These are phyloP conservation scores for Megalops cyprinoides DNA, from an alignment of 2,797 vertebrate genomes.

Conservation along the genomic window DNA sequence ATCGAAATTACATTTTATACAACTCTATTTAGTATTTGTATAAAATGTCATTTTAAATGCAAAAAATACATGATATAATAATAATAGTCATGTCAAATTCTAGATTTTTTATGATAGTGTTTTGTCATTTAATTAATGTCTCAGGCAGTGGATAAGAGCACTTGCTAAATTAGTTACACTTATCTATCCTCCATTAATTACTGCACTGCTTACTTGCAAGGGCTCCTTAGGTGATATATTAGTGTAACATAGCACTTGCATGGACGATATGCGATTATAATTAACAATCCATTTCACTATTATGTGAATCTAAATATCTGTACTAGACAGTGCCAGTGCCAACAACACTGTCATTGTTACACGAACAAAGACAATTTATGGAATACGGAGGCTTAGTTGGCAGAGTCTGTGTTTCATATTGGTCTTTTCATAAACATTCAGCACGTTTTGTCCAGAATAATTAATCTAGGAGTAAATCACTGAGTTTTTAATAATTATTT, in stretches of 20 bases:
- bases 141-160: not conserved
- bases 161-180: not conserved
- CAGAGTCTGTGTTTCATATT: not conserved
- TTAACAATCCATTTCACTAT: not conserved
- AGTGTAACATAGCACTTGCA: not conserved
- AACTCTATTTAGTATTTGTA: not conserved
- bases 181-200: slow-evolving; percentile 5
- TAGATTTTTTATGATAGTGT: not conserved
- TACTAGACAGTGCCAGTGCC: not conserved
- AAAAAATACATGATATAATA: too few species aligned
- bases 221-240: not conserved
- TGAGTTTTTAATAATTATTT: too few species aligned
- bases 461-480: too few species aligned
- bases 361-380: too few species aligned
- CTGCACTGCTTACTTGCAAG: not conserved
- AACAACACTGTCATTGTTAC: not conserved
- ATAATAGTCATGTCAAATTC: not conserved
- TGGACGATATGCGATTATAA: not conserved
- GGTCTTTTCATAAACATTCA: too few species aligned
- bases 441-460: too few species aligned
- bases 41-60: not conserved
- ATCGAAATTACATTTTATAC: too few species aligned
- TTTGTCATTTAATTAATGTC: slow-evolving; percentile 15
- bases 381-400: too few species aligned
- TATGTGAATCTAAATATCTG: not conserved